Evolutionary conservation across 2,888 invertebrate species (phyloP).

Genomic region (Gymnocheta viridis): DNA sequence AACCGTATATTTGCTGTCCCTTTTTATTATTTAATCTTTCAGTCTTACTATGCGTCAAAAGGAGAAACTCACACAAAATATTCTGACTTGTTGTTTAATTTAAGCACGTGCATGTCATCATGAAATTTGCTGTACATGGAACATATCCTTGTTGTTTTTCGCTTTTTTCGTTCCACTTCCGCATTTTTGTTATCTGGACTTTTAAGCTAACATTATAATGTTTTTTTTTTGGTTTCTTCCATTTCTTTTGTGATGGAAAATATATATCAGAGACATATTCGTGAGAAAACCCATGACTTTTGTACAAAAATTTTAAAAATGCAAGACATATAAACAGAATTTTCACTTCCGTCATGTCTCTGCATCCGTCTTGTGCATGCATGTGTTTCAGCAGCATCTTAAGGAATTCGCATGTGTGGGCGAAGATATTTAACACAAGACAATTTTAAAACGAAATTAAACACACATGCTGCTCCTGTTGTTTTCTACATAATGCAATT

Average conservation of each 20-base stretch:
- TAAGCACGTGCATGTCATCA: conserved; percentile 67
- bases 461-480: conserved; percentile 16
- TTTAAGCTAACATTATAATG: background rate
- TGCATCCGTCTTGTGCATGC: conserved; percentile 20
- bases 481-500: conserved; percentile 4
- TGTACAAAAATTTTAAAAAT: conserved; percentile 29
- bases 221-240: conserved; percentile 1
- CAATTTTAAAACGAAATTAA: conserved; percentile 31
- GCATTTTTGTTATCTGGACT: conserved; percentile 18
- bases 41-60: conserved; percentile 11
- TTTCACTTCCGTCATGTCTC: conserved; percentile 45
- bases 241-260: conserved; percentile 40
- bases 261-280: conserved; percentile 41
- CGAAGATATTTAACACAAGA: conserved; percentile 30
- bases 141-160: conserved; percentile 35
- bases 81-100: conserved; percentile 65
- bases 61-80: conserved; percentile 1
- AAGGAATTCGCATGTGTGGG: conserved; percentile 23
- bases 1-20: background rate
- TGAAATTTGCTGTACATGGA: conserved; percentile 59
- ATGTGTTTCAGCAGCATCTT: background rate
- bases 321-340: conserved; percentile 46
- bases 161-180: conserved; percentile 6
- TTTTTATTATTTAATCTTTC: conserved; percentile 31
- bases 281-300: conserved; percentile 41